These are phyloP conservation scores for Papilio elwesi DNA, from an alignment of 2,888 invertebrate genomes.

Conservation along the genomic window DNA sequence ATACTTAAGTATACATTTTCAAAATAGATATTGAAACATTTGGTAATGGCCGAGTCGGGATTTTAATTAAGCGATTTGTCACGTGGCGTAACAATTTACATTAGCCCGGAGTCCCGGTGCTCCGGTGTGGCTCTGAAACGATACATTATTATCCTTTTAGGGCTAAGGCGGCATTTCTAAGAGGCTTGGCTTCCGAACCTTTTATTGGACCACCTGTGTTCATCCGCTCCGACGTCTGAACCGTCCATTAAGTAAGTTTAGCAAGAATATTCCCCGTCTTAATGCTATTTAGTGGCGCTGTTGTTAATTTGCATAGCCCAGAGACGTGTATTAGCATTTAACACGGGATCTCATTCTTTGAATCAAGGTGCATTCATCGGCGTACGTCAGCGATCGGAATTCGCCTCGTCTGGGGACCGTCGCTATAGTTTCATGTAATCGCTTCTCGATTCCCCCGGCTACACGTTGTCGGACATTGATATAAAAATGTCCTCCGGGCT, in stretches of 20 bases:
- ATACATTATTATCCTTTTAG: slow-evolving; percentile 84
- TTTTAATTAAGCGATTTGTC: slow-evolving; percentile 85
- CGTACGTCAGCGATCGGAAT: slow-evolving; percentile 59
- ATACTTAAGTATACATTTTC: not conserved
- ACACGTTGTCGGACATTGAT: slow-evolving; percentile 70
- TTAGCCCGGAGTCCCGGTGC: slow-evolving; percentile 75
- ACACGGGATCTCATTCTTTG: slow-evolving; percentile 56
- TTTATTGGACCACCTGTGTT: slow-evolving; percentile 83
- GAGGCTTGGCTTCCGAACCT: slow-evolving; percentile 72
- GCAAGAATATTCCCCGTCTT: slow-evolving; percentile 75
- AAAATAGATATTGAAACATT: slow-evolving; percentile 59
- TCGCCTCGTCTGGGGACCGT: slow-evolving; percentile 47
- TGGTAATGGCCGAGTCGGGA: slow-evolving; percentile 70
- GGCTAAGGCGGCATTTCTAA: slow-evolving; percentile 78
- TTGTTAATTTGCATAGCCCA: slow-evolving; percentile 73
- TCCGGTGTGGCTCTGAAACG: slow-evolving; percentile 72
- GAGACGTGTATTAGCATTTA: slow-evolving; percentile 76
- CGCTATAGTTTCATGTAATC: slow-evolving; percentile 66
- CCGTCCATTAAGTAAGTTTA: slow-evolving; percentile 83
- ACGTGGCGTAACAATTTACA: slow-evolving; percentile 78
- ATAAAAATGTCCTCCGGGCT: slow-evolving; percentile 77
- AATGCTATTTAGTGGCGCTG: slow-evolving; percentile 76
- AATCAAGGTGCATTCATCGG: slow-evolving; percentile 41
- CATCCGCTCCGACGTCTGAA: slow-evolving; percentile 79
- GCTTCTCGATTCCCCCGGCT: slow-evolving; percentile 55